A percentile compares a stretch with the other conserved stretches of the same genome.
phyloP scores from a whole-genome alignment of 2,797 vertebrate species.

The Enteromius paludinosus region DNA sequence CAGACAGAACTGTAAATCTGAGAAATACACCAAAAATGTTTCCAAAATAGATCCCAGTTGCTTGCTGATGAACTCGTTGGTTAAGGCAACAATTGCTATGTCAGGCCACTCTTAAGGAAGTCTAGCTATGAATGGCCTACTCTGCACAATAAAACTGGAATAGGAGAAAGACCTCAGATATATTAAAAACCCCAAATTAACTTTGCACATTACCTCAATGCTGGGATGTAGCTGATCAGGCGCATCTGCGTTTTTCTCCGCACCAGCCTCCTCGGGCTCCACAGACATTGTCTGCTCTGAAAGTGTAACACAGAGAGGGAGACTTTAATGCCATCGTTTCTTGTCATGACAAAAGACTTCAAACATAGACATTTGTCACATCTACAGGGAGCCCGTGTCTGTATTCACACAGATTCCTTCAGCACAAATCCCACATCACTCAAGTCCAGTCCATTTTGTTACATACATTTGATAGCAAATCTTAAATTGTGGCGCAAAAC shows the following conservation, averaged over 20 bases:
- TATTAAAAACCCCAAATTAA: not conserved
- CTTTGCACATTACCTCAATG: constrained; percentile 15
- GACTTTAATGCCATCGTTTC: not conserved
- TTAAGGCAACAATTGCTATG: not conserved
- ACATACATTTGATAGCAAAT: not conserved
- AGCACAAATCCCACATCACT: not conserved
- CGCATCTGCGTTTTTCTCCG: not conserved
- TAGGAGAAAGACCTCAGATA: not conserved
- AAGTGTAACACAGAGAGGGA: not conserved
- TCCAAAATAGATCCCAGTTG: not conserved
- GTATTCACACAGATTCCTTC: not conserved
- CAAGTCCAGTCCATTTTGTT: not conserved
- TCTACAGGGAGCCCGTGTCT: not conserved
- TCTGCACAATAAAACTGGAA: not conserved
- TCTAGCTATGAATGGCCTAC: not conserved
- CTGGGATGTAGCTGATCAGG: constrained; percentile 19
- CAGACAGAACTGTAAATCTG: not conserved
- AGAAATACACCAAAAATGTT: not conserved
- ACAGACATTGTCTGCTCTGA: constrained; percentile 16
- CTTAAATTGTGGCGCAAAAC: not conserved
- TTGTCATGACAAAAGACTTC: constrained; percentile 10
- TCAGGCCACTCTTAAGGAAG: not conserved
- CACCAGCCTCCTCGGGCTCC: constrained; percentile 1
- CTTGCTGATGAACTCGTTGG: not conserved
- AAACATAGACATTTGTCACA: constrained; percentile 7